Base-by-base conservation (phyloP, 2,113 vertebrate genomes). In the Nymphicus hollandicus region DNA sequence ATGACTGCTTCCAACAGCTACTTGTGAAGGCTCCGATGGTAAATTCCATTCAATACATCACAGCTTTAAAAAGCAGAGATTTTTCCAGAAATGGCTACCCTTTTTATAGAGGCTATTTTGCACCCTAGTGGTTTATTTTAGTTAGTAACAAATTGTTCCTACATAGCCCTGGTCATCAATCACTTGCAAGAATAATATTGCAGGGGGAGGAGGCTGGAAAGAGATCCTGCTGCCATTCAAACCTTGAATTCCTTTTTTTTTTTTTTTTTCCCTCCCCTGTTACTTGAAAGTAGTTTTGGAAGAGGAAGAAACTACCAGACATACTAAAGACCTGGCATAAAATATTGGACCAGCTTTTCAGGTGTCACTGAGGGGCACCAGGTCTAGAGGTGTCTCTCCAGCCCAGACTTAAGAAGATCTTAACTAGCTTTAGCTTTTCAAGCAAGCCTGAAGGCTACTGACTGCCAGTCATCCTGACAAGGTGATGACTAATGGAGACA, bases 391-490 rank as follows among this genome's bases (percentile, higher is more conserved):
- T 94, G 72, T 86, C 80, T 91, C 77, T 81, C 53, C 73, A 69
- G 52, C 77, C 88, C 95, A 95, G 76, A 88, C 72, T 94, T 77
- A 6, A 73, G 61, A 81, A 78, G 88, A 81, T 83, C 92, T 94
- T 78, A 81, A 81, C 80, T 60, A 77, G 86, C 55, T 95, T 83
- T 43, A 88, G 74, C 33, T 80, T 91, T 63, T 63, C 68, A 63
- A 86, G 87, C 44, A 60, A 86, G 85, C 50, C 71, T 73, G 74
- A 93, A 86, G 58, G 88, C 93, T 83, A 74, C 77, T 78, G 86
- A n/a, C 96, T 96, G 95, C 95, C 96, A 96, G 92, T 96, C 93
- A 96, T 93, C 83, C 86, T 96, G 95, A 96, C 93, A 94, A 94
- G 93, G 93, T 95, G 95, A 96, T 96, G 93, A 96, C 92, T 96